Evolutionary conservation across 2,797 vertebrate species (phyloP), one percentile per base, ranked within the genome.

Genomic region (Tapirus indicus): DNA sequence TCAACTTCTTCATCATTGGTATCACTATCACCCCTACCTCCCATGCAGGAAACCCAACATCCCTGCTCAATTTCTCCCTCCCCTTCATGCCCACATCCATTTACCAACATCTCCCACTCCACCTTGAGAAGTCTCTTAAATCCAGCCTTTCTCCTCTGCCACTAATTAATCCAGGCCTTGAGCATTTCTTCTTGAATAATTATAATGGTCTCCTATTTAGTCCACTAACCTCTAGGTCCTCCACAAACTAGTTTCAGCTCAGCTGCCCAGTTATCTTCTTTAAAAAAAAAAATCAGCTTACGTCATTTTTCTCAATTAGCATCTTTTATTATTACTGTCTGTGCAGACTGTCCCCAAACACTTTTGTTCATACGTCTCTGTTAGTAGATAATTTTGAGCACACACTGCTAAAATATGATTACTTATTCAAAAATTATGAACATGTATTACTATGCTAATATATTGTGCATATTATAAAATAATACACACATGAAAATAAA

Each of bases 51-150:
- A 11, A 18, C 7, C 69, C 44, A 56, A 47, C 41, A 7, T n/a
- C 2, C 4, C 0, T 2, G 44, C 35, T 41, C 44, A 1, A 1
- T 23, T 21, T 8, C 17, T 44, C 52, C 32, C 20, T 35, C n/a
- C 35, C 7, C 47, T 6, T 44, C 52, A 3, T 1, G 41, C 52
- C 75, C 69, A 56, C 1, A 4, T 23, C 54, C 56, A 9, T 3
- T 32, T 18, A 7, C 77, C 29, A 20, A 13, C 69, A 41, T 41
- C 29, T 74, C 35, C 38, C 20, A 2, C 56, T 5, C 25, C 4
- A 6, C 38, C 11, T 21, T 14, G 5, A 71, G 35, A 35, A 68
- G 20, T 38, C 60, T 69, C 72, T 27, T 27, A 23, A 38, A 13
- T n/a, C 32, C 74, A 5, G 9, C 69, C 68, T 64, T n/a, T n/a